phyloP scores from a whole-genome alignment of 2,113 vertebrate genomes.

The Oryctolagus cuniculus region DNA sequence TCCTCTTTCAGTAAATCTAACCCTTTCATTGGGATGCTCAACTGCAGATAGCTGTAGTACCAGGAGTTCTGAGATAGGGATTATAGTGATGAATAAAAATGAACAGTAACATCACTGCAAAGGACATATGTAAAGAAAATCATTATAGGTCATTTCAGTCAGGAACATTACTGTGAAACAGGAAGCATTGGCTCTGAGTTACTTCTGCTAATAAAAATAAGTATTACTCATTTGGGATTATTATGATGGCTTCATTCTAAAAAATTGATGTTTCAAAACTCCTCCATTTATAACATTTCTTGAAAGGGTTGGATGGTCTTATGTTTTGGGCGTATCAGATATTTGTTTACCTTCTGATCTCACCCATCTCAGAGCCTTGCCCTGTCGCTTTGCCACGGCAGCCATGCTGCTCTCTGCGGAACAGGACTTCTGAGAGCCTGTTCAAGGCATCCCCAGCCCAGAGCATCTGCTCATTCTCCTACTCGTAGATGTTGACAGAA shows the following conservation, averaged over 20 bases:
- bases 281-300: neutral
- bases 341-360: neutral
- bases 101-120: neutral
- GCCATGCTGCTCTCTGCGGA: neutral
- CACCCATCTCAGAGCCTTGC: neutral
- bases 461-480: neutral
- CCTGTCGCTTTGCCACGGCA: neutral
- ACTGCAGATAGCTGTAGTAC: neutral
- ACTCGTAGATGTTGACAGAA: neutral
- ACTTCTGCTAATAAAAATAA: neutral
- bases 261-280: neutral
- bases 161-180: neutral
- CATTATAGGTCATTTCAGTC: neutral
- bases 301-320: neutral
- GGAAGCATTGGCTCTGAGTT: neutral
- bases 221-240: neutral
- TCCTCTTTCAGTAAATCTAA: neutral
- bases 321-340: neutral
- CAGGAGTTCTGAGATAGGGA: neutral
- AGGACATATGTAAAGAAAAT: neutral
- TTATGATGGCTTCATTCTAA: neutral
- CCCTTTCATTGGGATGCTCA: neutral
- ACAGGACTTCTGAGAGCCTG: neutral
- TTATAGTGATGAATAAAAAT: neutral
- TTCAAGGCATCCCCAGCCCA: neutral